Conservation (phyloP, 2,113 vertebrate genomes). For the Terrapene triunguis region DNA sequence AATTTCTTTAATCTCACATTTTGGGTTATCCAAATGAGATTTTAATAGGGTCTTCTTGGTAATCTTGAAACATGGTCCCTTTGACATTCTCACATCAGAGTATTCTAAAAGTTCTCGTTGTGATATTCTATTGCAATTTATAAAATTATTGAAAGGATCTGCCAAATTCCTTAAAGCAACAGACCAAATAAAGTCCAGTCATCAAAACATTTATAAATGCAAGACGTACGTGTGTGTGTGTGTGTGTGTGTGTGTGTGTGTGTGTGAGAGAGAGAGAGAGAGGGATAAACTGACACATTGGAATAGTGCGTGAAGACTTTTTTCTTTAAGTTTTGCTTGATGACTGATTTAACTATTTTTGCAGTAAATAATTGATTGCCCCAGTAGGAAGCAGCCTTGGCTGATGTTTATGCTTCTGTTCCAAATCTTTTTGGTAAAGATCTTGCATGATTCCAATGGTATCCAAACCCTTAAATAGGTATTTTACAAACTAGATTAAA, state of each 20-base stretch:
- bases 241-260: neutral
- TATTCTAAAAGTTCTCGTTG: neutral
- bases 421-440: neutral
- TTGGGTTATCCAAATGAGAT: neutral
- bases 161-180: neutral
- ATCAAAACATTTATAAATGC: neutral
- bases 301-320: neutral
- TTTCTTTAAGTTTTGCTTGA: neutral
- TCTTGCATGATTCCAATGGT: neutral
- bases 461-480: neutral
- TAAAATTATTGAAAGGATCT: neutral
- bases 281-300: neutral
- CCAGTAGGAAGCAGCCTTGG: neutral
- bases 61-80: neutral
- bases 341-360: neutral
- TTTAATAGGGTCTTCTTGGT: neutral
- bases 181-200: neutral
- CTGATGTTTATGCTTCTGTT: neutral
- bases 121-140: neutral
- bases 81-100: neutral
- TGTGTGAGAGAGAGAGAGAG: neutral
- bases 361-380: neutral
- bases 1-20: neutral
- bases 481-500: neutral
- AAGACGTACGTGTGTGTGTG: neutral